phyloP scores from a whole-genome alignment of 2,888 invertebrate species.

The Sceliomorpha sp. region DNA sequence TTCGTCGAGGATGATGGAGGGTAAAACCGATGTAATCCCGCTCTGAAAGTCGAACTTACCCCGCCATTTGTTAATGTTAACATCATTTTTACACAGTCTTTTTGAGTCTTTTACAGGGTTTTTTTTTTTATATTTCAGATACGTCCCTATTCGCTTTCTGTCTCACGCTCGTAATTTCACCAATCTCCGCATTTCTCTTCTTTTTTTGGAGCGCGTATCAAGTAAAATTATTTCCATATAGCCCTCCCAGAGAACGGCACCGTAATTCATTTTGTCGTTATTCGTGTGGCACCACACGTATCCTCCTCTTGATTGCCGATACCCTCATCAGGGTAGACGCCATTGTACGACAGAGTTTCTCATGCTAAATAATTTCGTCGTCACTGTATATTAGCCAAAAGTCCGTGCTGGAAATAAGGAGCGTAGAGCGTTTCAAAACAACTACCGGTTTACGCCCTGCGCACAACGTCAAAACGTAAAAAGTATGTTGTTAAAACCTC shows the following conservation, averaged over 20 bases:
- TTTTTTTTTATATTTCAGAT: no score
- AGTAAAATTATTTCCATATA: constrained; percentile 64
- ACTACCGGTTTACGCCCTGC: constrained; percentile 5
- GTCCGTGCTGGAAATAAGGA: no score
- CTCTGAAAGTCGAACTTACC: constrained; percentile 4
- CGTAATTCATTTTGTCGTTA: constrained; percentile 71
- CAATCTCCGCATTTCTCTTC: constrained; percentile 30
- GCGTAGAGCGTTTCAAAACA: constrained; percentile 25
- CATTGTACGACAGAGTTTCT: constrained; percentile 52
- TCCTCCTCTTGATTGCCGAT: constrained; percentile 68
- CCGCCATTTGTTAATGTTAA: constrained; percentile 28
- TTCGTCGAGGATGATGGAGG: constrained; percentile 35
- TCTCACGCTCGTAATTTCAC: constrained; percentile 7
- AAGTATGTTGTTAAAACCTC: background rate
- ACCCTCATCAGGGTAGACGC: constrained; percentile 52
- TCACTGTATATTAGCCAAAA: constrained; percentile 22
- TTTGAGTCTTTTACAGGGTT: no score
- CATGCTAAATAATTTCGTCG: constrained; percentile 22
- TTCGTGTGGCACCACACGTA: constrained; percentile 47
- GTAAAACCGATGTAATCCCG: constrained; percentile 22
- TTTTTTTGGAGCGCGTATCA: constrained; percentile 32
- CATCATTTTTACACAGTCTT: constrained; percentile 27
- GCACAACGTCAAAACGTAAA: no score
- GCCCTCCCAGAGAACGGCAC: constrained; percentile 56
- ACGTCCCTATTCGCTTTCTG: constrained; percentile 7